Evolutionary conservation across 2,797 vertebrate genomes (phyloP), one percentile per base, ranked within the genome.

Genomic region (Ambastaia sidthimunki): DNA sequence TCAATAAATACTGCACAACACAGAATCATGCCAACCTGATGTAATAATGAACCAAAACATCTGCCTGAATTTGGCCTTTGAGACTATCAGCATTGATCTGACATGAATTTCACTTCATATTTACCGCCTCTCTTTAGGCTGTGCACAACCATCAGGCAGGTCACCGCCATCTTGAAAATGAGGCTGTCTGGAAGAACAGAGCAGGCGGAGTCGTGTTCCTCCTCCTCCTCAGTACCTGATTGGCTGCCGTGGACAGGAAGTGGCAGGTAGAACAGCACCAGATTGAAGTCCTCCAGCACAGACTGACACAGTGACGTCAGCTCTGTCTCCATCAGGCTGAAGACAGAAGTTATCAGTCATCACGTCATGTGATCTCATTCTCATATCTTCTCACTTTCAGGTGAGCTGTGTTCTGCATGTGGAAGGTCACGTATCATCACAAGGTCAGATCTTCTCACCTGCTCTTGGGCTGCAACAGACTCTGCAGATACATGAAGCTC

Each of bases 401-500:
- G 23, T 28, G 7, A 48, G 4, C 11, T 12, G 12, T 15, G 37
- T 60, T 21, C 19, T 31, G 52, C 5, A 25, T 47, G 15, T 23
- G 37, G 23, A 6, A 0, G 11, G 72, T 44, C 63, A 28, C 55
- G 59, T 15, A 37, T 37, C 6, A 37, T 37, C 5, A 37, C 34
- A 7, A 37, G 34, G 9, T 44, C 41, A 44, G 9, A 57, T 28
- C 23, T 19, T 1, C 84, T 83, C 71, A 98, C 98, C 96, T 98
- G 94, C 96, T 98, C 91, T 97, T 97, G 70, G 98, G 97, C 92
- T 99, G 98, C 84, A 99, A 89, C 41, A 98, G 94, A 80, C 97
- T 98, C 88, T 98, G 97, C 23, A 99, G 93, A 84, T 99, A 98
- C 96, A 99, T 97, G 88, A 98, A 99, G 92, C 96, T 98, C 91